phyloP scores from a whole-genome alignment of 2,797 vertebrate genomes.

The Oreortyx pictus region DNA sequence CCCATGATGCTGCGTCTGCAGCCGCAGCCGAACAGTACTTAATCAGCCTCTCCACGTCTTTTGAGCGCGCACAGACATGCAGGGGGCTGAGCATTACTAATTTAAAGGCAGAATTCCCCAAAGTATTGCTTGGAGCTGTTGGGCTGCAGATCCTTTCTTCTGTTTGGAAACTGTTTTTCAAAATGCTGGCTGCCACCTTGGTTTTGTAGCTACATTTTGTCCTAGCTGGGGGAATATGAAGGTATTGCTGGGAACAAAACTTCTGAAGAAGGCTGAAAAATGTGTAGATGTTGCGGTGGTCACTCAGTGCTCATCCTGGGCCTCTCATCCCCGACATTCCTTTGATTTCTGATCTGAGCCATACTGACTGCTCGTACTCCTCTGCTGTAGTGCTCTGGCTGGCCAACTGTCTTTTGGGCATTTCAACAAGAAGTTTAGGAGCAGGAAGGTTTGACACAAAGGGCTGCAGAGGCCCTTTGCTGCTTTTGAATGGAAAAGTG shows the following conservation, averaged over 20 bases:
- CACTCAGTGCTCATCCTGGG: background rate
- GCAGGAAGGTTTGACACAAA: background rate
- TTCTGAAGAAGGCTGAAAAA: background rate
- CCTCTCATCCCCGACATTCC: accelerated
- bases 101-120: background rate
- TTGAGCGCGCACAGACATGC: background rate
- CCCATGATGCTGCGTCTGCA: background rate
- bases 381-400: background rate
- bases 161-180: background rate
- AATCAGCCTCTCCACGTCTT: background rate
- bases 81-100: background rate
- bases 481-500: no score
- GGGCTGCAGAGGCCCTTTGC: background rate
- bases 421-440: background rate
- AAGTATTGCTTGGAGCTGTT: background rate
- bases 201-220: background rate
- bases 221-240: background rate
- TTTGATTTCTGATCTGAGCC: background rate
- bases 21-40: background rate
- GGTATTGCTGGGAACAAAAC: accelerated
- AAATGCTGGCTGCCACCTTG: background rate
- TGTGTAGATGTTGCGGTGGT: background rate
- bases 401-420: background rate
- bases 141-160: background rate
- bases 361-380: accelerated